Base-by-base conservation (phyloP, 1,140 invertebrate species). In the Ephestia elutella region DNA sequence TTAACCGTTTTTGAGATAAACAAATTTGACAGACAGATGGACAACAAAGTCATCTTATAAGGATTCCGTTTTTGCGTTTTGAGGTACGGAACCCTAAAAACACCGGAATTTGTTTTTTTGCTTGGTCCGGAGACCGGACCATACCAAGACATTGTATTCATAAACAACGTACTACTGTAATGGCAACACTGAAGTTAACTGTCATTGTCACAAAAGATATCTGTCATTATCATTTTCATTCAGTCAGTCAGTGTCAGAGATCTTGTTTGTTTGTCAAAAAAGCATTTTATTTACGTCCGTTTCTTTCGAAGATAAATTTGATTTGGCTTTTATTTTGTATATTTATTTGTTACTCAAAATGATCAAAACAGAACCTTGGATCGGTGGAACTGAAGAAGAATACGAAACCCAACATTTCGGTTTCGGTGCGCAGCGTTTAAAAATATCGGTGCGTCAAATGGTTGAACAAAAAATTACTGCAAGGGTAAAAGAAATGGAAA, bases 361-460 rank as follows among this genome's bases (percentile, higher is more conserved):
- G 82, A 85, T 84, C 32, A 78, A 75, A 68, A 74, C 71, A 28
- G 60, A 70, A 57, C 63, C 68, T n/a, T 88, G 86, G 86, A 73
- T 55, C 28, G 86, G 86, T 48, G 86, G 86, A 11, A 78, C 74
- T 1, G 77, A 86, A 7, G 83, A 88, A 70, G 86, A 88, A 68
- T 88, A 86, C 58, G 78, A 86, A 68, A 86, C 86, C 1, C 82
- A 88, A 56, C 75, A 81, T 62, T 88, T 88, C 57, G 83, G 86
- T 13, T 88, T 88, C 60, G 86, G 86, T 17, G 62, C 81, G 10
- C 86, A 88, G 66, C 65, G 83, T 15, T 62, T 88, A 0, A 82
- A 88, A 78, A 84, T 88, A 19, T 71, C 86, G 5, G 69, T 86
- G 9, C 73, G 86, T 2, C 71, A 88, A 76, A 86, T 88, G 86